Base-by-base conservation (phyloP, 2,113 vertebrate species). In the Acanthochromis polyacanthus region DNA sequence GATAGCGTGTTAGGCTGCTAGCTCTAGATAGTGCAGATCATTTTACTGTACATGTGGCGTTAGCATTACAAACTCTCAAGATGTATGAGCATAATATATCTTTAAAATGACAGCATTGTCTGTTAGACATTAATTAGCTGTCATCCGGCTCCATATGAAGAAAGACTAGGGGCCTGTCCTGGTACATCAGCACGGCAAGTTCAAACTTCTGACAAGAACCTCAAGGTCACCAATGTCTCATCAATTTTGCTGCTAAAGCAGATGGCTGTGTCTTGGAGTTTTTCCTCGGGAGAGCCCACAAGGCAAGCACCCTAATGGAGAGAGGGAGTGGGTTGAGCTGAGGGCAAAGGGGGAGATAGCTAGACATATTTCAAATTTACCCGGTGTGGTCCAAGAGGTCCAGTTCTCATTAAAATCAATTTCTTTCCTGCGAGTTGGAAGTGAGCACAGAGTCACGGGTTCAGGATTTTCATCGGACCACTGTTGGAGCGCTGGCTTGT, bases 361-460 rank as follows among this genome's bases (percentile, higher is more conserved):
- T 0, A 6, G 62, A 19, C 5, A 3, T 65, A 53, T 76, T 73
- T 83, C 50, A 63, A 23, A 75, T 62, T 5, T 46, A 32, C 36
- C 53, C 32, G 0, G 28, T 46, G 59, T 23, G 20, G 56, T 80
- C 53, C 57, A 30, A 55, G 28, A 82, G 67, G 60, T 72, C 88
- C 74, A 63, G 8, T 20, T 70, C 79, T 89, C 68, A 81, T 90
- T 86, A 88, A 87, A 88, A 81, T 89, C 72, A 58, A 75, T 89
- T 87, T 75, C 76, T 71, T 61, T 64, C 43, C 64, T 55, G 66
- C 0, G 10, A 68, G 73, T 51, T 30, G 63, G 30, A 81, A 68
- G 63, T 59, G 77, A 70, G 75, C 64, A 20, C 38, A 36, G 61
- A 73, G 80, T 72, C 20, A 38, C n/a, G 59, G 72, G 80, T 64